phyloP scores from a whole-genome alignment of 2,797 vertebrate genomes.

The Urophycis tenuis region DNA sequence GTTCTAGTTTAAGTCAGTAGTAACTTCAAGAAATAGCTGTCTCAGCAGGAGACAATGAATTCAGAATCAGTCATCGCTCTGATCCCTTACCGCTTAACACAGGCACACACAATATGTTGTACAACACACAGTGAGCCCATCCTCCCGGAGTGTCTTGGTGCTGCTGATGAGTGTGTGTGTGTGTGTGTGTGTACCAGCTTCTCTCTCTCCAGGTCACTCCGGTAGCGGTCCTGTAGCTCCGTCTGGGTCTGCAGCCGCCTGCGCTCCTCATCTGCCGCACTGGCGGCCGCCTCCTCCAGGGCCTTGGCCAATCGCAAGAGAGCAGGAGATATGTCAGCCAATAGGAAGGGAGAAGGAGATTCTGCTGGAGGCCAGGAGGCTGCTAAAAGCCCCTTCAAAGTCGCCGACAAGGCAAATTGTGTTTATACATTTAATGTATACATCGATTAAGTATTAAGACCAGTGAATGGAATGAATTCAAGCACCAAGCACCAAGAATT shows the following conservation, averaged over 20 bases:
- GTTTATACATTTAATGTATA: no score
- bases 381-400: no score
- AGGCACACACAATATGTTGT: no score
- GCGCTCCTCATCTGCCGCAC: slow-evolving; percentile 82
- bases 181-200: slow-evolving; percentile 71
- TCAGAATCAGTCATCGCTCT: no score
- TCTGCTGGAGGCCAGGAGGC: background rate
- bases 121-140: no score
- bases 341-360: background rate
- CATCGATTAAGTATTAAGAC: background rate
- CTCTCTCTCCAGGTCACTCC: slow-evolving; percentile 86
- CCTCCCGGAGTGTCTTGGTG: no score
- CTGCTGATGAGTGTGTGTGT: no score
- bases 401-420: no score
- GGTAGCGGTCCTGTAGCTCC: slow-evolving; percentile 88
- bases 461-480: background rate
- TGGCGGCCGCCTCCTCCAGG: slow-evolving; percentile 83
- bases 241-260: slow-evolving; percentile 85
- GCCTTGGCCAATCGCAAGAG: slow-evolving; percentile 66
- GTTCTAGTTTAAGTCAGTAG: background rate
- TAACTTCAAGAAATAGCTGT: no score
- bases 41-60: no score
- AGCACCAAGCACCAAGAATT: no score
- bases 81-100: no score
- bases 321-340: slow-evolving; percentile 4